These are phyloP conservation scores for Delphinus delphis DNA, from an alignment of 2,113 vertebrate genomes.

Conservation along the genomic window DNA sequence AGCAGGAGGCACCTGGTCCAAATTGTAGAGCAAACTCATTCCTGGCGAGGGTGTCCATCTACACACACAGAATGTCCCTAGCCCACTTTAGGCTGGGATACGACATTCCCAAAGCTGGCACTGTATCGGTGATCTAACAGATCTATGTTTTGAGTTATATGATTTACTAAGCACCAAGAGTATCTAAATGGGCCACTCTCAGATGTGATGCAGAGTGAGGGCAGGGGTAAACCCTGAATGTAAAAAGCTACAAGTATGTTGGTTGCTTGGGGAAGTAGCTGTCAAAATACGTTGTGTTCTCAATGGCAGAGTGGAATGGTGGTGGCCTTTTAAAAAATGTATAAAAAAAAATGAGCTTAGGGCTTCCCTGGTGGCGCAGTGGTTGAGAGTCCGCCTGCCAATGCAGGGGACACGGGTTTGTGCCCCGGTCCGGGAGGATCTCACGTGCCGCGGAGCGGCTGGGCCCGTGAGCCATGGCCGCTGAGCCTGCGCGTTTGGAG, in stretches of 20 bases:
- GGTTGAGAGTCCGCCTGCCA: too few relatives aligned
- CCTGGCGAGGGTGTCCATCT: accelerated
- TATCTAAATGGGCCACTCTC: neutral
- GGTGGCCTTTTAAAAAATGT: neutral
- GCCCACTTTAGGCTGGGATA: too few relatives aligned
- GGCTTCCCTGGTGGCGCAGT: too few relatives aligned
- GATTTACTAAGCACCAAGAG: neutral
- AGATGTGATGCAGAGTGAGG: neutral
- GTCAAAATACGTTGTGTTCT: neutral
- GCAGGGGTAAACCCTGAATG: neutral
- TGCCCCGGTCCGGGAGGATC: too few relatives aligned
- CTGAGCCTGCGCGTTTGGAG: too few relatives aligned
- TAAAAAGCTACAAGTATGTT: neutral
- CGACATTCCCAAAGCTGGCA: neutral
- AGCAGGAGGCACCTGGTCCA: neutral
- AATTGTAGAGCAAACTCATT: neutral
- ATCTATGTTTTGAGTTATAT: neutral
- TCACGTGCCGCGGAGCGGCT: too few relatives aligned
- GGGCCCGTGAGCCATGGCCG: too few relatives aligned
- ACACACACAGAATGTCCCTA: neutral
- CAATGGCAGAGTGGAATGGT: neutral
- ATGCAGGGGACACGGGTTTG: too few relatives aligned
- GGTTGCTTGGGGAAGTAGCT: neutral
- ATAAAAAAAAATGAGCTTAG: neutral
- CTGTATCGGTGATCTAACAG: neutral